Base-by-base conservation (phyloP, 1,140 invertebrate species). In the Drosophila trapezifrons region DNA sequence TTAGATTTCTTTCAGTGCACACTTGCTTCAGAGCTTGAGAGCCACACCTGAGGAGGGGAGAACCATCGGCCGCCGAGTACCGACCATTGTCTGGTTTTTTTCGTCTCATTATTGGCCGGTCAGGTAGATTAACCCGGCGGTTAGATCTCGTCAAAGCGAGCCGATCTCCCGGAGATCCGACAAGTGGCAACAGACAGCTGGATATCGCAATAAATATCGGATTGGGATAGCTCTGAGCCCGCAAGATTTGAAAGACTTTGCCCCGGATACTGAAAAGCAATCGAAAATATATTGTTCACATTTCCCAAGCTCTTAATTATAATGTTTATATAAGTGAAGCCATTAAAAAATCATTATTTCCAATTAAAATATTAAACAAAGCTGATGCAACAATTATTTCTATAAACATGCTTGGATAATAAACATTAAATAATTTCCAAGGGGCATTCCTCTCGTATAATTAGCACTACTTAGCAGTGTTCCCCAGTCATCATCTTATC, bases 71-170 rank as follows among this genome's bases (percentile, higher is more conserved):
- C 4, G 49, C 29, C 7, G 29, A 52, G 29, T 15, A 2, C 9
- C 18, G 8, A n/a, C 29, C 45, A 37, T 60, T 52, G 57, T 52
- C 43, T 22, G 15, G 15, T 17, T 17, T 37, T 32, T 22, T 20
- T 38, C 57, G n/a, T 25, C 15, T 56, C 6, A 56, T 40, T 58
- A 66, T 62, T 62, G 57, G 56, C 43, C 35, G 6, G n/a, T 15
- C 64, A 63, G 64, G 58, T 66, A 64, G 42, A 17, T 25, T 12
- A 29, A 29, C 25, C 17, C 42, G 25, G 18, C 15, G 35, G 20
- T 27, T 40, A n/a, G 22, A 40, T 71, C 22, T 20, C 66, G 40
- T 55, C 66, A 67, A 67, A 38, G 37, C 40, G 27, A 45, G 18
- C 17, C 52, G 47, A 67, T 55, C 38, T 4, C 63, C 29, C 35